These are phyloP conservation scores for Spodoptera littoralis DNA, from an alignment of 2,888 invertebrate species.

Conservation along the genomic window DNA sequence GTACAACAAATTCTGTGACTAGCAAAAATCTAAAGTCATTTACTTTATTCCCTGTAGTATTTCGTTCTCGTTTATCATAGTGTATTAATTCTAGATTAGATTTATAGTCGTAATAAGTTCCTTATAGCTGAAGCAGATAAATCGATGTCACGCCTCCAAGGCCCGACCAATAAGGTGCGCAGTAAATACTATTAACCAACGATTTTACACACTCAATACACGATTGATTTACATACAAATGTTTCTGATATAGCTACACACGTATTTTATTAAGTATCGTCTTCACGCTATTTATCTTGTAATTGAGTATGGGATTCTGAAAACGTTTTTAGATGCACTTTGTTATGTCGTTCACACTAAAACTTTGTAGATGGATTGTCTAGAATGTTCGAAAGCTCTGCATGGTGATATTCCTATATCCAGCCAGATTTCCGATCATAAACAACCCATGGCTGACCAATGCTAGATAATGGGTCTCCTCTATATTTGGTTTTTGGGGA, in stretches of 20 bases:
- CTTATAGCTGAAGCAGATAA: constrained; percentile 38
- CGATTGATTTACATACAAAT: constrained; percentile 54
- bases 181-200: constrained; percentile 47
- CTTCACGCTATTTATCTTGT: constrained; percentile 29
- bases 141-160: constrained; percentile 50
- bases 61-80: constrained; percentile 14
- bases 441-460: too few species aligned
- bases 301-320: constrained; percentile 19
- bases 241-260: constrained; percentile 31
- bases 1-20: not conserved
- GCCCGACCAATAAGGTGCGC: constrained; percentile 39
- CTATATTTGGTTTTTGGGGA: too few species aligned
- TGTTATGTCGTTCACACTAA: too few species aligned
- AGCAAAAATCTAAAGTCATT: not conserved
- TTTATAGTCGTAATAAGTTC: constrained; percentile 17
- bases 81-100: constrained; percentile 9
- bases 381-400: too few species aligned
- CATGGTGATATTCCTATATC: too few species aligned
- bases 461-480: too few species aligned
- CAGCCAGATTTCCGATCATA: too few species aligned
- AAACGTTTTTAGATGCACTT: constrained; percentile 3
- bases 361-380: too few species aligned
- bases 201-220: constrained; percentile 48
- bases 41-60: not conserved
- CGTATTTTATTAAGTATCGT: constrained; percentile 31